Conservation (phyloP, 2,113 vertebrate species). For the Coptodon bakossiorum region DNA sequence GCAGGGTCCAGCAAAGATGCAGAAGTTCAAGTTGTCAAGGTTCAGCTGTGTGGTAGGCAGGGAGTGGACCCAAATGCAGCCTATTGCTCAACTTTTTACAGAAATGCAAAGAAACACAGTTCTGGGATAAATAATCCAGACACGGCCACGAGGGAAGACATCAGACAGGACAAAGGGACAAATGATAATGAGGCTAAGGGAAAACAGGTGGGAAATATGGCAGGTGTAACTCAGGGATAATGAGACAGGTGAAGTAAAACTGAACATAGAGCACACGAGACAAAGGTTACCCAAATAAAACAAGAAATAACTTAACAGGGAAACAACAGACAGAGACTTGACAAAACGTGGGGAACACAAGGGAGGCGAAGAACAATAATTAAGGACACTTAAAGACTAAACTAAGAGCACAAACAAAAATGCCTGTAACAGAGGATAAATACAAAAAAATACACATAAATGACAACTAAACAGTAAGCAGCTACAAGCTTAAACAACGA, state of each 20-base stretch:
- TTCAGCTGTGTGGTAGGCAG: background rate
- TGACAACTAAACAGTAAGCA: background rate
- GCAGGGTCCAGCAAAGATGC: background rate
- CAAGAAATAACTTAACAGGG: background rate
- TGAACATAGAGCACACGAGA: background rate
- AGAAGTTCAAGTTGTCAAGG: rapidly evolving
- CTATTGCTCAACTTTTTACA: background rate
- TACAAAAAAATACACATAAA: rapidly evolving
- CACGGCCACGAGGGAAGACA: background rate
- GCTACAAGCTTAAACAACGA: background rate
- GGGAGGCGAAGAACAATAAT: background rate
- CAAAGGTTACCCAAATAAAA: background rate
- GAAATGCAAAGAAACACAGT: rapidly evolving
- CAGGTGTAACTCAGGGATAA: background rate
- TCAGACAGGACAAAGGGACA: background rate
- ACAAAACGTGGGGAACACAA: background rate
- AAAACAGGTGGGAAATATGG: background rate
- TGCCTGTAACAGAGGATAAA: background rate
- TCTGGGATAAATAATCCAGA: background rate
- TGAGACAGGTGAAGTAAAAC: background rate
- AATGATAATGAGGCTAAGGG: background rate
- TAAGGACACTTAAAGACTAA: background rate
- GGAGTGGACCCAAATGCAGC: background rate
- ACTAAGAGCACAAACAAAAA: background rate
- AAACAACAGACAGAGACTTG: background rate